A percentile compares a stretch with the other conserved stretches of the same genome.
phyloP scores from a whole-genome alignment of 2,113 vertebrate species.

The Ia io region DNA sequence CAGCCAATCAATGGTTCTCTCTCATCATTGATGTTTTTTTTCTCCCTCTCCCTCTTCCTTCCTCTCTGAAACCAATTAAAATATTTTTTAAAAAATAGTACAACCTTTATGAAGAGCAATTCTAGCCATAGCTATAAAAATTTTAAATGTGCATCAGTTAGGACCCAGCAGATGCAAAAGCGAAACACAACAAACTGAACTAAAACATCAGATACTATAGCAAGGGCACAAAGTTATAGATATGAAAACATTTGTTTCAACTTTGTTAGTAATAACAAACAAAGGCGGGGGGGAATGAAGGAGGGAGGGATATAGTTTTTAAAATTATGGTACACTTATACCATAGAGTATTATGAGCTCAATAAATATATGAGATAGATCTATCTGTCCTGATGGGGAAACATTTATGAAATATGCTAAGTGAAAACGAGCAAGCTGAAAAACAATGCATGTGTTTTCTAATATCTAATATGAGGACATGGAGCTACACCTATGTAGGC shows the following conservation, averaged over 20 bases:
- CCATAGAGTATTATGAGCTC: background rate
- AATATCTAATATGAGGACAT: background rate
- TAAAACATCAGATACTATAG: conserved; percentile 9
- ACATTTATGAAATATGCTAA: background rate
- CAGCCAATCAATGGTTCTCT: too few relatives aligned
- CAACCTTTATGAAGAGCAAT: conserved; percentile 30
- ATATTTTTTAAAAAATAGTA: background rate
- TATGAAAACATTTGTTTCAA: background rate
- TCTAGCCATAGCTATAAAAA: background rate
- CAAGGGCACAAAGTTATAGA: background rate
- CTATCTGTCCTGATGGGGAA: background rate
- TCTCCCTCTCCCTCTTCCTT: too few relatives aligned
- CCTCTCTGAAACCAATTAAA: background rate
- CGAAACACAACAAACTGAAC: background rate
- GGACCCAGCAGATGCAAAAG: background rate
- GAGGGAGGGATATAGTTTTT: background rate
- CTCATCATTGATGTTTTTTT: too few relatives aligned
- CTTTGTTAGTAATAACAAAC: background rate
- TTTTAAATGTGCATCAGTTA: background rate
- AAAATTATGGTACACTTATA: background rate
- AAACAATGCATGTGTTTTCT: background rate
- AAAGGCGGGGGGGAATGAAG: too few relatives aligned
- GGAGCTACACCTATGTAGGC: background rate
- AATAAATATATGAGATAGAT: background rate
- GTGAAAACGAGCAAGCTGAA: background rate